Base-by-base conservation (phyloP, 2,113 vertebrate genomes). In the Burhinus bistriatus region DNA sequence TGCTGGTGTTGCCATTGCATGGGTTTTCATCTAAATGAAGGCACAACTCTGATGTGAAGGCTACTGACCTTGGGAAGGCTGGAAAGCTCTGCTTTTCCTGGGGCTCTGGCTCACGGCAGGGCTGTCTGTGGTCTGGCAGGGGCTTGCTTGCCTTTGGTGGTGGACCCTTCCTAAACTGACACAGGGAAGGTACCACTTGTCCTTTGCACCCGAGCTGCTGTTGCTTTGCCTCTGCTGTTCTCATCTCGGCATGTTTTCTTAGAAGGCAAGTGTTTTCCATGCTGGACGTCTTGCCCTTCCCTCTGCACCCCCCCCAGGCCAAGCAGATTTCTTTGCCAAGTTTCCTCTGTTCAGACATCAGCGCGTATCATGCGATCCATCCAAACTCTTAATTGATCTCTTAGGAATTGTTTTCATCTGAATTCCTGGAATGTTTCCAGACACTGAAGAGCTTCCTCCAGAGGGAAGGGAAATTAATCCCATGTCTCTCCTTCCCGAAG, bases 341-440 rank as follows among this genome's bases (percentile, higher is more conserved):
- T 85, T 94, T 85, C 68, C 80, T 89, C 69, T 87, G 66, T 47
- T 86, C 29, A 94, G 85, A 54, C 58, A 68, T 64, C 30, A 69
- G 66, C 2, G 9, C 64, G 1, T 88, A 80, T 36, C 72, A 7
- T 29, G 36, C 6, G 0, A 86, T 80, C 86, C 45, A 51, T 54
- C 64, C 66, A 49, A 82, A 65, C n/a, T 84, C 80, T 44, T 79
- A 78, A 94, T 66, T 90, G 78, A 72, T 93, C 87, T 83, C 82
- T 70, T 57, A 36, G 90, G 93, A 93, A 58, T 47, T 81, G 66
- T 64, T 94, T 80, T 87, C 72, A 77, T 91, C 25, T 40, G 51
- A 92, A 93, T 95, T 90, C 75, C 51, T 94, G 91, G 89, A 95
- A 62, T 57, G 65, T 73, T 94, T 93, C 84, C 83, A 75, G 83